Evolutionary conservation across 1,140 invertebrate species (phyloP).

Genomic region (Cyclargus thomasi): DNA sequence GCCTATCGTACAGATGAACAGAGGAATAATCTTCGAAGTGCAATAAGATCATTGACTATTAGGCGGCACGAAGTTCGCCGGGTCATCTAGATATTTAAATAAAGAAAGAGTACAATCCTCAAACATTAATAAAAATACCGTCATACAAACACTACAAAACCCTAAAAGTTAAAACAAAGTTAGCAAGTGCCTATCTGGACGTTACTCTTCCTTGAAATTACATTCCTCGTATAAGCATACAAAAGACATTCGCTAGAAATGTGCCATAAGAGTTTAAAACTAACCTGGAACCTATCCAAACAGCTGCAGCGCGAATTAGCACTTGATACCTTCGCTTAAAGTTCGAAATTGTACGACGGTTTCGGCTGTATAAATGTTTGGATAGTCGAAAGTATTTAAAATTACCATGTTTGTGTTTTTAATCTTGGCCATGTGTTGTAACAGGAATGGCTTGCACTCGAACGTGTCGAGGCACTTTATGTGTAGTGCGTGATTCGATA

Average conservation of each 20-base stretch:
- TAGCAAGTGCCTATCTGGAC: neutral
- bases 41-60: no score
- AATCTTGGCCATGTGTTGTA: neutral
- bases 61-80: no score
- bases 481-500: no score
- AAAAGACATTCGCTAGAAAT: neutral
- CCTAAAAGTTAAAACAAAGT: neutral
- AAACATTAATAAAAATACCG: neutral
- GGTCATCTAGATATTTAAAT: no score
- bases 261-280: slow-evolving; percentile 1
- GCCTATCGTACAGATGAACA: no score
- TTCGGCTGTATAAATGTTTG: neutral
- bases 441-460: neutral
- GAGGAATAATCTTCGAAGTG: no score
- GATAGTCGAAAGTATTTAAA: neutral
- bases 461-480: no score
- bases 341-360: neutral
- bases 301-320: neutral
- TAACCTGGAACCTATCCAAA: neutral
- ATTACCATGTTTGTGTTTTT: neutral
- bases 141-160: neutral
- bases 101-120: no score
- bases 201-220: neutral
- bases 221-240: neutral
- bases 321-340: neutral